Conservation (phyloP, 1,140 invertebrate species). For the Melanaphis sacchari region DNA sequence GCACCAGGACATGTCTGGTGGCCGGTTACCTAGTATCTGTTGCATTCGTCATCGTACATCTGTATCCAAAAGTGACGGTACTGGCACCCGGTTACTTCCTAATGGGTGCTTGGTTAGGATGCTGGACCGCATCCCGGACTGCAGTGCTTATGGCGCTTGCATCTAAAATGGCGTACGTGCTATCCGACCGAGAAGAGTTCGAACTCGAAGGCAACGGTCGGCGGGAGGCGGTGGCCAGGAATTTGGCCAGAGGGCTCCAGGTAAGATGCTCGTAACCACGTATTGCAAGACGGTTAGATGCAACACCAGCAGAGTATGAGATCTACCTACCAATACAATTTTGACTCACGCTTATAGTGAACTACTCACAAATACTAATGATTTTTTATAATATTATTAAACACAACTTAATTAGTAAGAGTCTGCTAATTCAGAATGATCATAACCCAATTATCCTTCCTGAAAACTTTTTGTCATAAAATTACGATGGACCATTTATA, state of each 20-base stretch:
- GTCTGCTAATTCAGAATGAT: neutral
- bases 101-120: constrained; percentile 68
- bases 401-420: neutral
- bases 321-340: neutral
- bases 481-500: neutral
- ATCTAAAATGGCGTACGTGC: constrained; percentile 68
- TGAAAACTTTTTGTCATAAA: neutral
- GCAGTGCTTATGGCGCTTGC: constrained; percentile 70
- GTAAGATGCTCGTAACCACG: constrained; percentile 65
- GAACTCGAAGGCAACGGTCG: constrained; percentile 61
- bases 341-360: neutral
- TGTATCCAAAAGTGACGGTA: constrained; percentile 71
- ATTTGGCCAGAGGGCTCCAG: constrained; percentile 62
- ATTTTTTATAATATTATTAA: neutral
- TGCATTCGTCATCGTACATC: constrained; percentile 68
- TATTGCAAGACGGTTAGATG: neutral
- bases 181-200: constrained; percentile 67
- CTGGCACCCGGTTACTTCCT: constrained; percentile 70
- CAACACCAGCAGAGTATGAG: neutral
- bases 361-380: neutral
- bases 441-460: neutral
- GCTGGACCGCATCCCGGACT: constrained; percentile 67
- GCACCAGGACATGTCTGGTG: constrained; percentile 67
- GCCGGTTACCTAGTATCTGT: constrained; percentile 66
- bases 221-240: constrained; percentile 63